Evolutionary conservation across 53 echinoderm and acorn worm genomes (phyloP), one percentile per base, ranked within the genome.

Genomic region (Holothuria scabra): DNA sequence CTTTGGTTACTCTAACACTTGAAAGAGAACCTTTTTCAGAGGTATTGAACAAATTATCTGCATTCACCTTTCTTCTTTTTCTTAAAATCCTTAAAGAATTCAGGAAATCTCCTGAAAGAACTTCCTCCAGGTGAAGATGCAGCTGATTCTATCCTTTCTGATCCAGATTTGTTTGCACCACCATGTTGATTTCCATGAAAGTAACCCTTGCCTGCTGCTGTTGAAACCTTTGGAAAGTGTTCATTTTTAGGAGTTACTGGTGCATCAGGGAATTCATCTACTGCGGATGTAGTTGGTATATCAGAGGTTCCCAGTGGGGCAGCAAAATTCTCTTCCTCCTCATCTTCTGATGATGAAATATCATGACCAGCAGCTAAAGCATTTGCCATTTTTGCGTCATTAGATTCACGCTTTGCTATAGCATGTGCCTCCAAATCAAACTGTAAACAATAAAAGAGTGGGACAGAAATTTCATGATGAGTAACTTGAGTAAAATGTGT

Each of bases 31-130:
- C 10, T 35, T 35, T 35, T 35, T 8, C 10, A 3, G 41, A 41
- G 2, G 41, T 41, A 41, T 41, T 0, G 10, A 52, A 18, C 52
- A 52, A 52, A 18, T 14, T 52, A 16, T 52, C 16, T 67, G 28
- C 19, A 38, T 46, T 72, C 26, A 72, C 72, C 72, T 44, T 72
- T 72, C 10, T 26, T 46, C 24, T 20, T 67, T 71, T 93, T 92
- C 23, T 49, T 76, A 67, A 84, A 93, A 34, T 95, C 89, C 68
- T 74, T 82, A 21, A 72, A 55, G 46, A 92, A 90, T 22, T 83
- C 67, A 30, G 86, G 37, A 71, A 90, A 90, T 60, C 88, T 95
- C 25, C 92, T 65, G 83, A 86, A 93, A 72, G 92, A 92, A 38
- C 90, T 74, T 52, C 67, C 62, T 28, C 92, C 92, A 86, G 48